A percentile compares a stretch with the other conserved stretches of the same genome.
These are phyloP conservation scores for Anticlea derivata DNA, from an alignment of 2,888 invertebrate species.

Conservation along the genomic window DNA sequence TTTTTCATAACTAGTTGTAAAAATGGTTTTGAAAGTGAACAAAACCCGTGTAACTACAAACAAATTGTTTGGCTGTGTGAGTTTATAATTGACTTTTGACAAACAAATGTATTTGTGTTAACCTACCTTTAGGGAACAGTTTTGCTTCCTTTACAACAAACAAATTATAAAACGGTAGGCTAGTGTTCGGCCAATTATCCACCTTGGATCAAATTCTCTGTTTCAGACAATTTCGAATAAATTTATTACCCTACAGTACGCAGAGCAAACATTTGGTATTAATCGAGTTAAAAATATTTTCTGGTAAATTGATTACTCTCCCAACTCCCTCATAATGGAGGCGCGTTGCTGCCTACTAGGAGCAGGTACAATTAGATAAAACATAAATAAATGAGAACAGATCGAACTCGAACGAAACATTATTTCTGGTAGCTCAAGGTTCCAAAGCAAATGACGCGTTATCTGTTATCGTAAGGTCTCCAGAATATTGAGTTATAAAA, in stretches of 20 bases:
- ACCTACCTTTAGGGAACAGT: neutral
- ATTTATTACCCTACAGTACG: constrained; percentile 24
- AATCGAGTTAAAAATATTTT: constrained; percentile 40
- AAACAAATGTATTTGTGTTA: neutral
- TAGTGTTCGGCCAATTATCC: constrained; percentile 12
- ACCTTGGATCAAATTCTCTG: constrained; percentile 15
- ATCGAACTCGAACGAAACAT: constrained; percentile 26
- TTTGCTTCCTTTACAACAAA: constrained; percentile 7
- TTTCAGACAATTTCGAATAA: constrained; percentile 24
- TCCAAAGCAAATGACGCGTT: constrained; percentile 63
- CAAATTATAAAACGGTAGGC: constrained; percentile 3
- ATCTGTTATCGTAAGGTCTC: constrained; percentile 68
- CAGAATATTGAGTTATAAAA: constrained; percentile 75
- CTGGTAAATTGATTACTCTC: constrained; percentile 33
- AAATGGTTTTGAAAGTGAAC: no score
- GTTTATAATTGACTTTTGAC: neutral
- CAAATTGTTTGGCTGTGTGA: neutral
- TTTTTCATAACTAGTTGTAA: no score
- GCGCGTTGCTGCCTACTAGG: neutral
- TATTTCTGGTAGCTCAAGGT: constrained; percentile 46
- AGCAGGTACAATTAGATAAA: constrained; percentile 23
- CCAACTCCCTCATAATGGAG: constrained; percentile 24
- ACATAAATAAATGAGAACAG: constrained; percentile 23
- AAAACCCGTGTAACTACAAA: no score
- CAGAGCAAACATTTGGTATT: constrained; percentile 27